A percentile compares a stretch with the other conserved stretches of the same genome.
Conservation (phyloP, 2,797 vertebrate genomes). For the Bradypodion ventrale region DNA sequence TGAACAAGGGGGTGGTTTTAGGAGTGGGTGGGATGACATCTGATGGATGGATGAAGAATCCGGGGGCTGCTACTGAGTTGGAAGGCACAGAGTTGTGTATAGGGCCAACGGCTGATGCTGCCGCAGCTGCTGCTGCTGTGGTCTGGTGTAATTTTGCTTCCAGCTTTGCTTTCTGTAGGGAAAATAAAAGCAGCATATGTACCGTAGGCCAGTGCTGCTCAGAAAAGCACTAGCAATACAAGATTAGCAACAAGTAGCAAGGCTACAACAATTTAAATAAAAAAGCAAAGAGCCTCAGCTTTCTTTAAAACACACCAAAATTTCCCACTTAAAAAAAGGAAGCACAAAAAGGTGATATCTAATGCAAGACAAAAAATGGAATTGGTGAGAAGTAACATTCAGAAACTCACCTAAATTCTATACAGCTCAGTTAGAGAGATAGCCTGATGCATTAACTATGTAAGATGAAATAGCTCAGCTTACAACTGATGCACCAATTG, state of each 20-base stretch:
- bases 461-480: background rate
- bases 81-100: slow-evolving; percentile 97
- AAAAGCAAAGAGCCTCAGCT: slow-evolving; percentile 28
- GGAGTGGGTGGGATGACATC: slow-evolving; percentile 98
- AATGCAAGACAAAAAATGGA: background rate
- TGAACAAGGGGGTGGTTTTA: slow-evolving; percentile 98
- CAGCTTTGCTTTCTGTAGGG: slow-evolving; percentile 94
- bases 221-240: background rate
- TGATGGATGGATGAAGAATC: slow-evolving; percentile 98
- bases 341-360: slow-evolving; percentile 19
- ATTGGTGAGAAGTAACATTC: background rate
- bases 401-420: slow-evolving; percentile 13
- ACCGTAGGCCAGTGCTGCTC: slow-evolving; percentile 47
- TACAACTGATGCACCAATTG: background rate
- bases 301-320: slow-evolving; percentile 35
- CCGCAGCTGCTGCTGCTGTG: slow-evolving; percentile 84
- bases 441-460: background rate
- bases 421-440: background rate
- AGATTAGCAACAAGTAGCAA: slow-evolving; percentile 37
- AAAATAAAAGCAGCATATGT: slow-evolving; percentile 65
- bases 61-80: slow-evolving; percentile 89
- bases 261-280: slow-evolving; percentile 18
- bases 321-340: background rate
- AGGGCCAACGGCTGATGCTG: slow-evolving; percentile 87
- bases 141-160: slow-evolving; percentile 99